These are phyloP conservation scores for Hyles euphorbiae DNA, from an alignment of 1,140 invertebrate genomes.

Conservation along the genomic window DNA sequence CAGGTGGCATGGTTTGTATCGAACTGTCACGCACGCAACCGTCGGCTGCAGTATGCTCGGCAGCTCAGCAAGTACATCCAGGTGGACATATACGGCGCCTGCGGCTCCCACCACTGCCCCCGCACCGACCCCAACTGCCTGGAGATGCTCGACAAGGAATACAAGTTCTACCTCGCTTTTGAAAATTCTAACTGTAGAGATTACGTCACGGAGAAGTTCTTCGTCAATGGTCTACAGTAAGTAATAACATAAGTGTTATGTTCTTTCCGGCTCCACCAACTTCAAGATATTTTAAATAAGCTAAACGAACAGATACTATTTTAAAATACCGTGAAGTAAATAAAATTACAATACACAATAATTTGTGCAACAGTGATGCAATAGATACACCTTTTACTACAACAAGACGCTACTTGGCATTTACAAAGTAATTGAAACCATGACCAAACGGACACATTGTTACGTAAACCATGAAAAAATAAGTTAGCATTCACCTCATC, in stretches of 20 bases:
- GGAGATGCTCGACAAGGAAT: constrained; percentile 93
- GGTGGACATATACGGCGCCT: constrained; percentile 96
- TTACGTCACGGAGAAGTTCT: constrained; percentile 98
- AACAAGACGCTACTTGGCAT: no score
- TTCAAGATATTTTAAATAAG: background rate
- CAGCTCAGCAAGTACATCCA: constrained; percentile 90
- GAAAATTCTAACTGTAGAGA: constrained; percentile 98
- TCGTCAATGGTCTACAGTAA: constrained; percentile 93
- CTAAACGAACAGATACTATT: no score
- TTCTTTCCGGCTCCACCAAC: no score
- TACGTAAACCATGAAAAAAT: no score
- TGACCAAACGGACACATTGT: no score
- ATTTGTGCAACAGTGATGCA: no score
- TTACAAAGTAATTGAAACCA: no score
- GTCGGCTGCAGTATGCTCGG: constrained; percentile 90
- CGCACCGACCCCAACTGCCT: constrained; percentile 90
- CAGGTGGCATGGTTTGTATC: constrained; percentile 98
- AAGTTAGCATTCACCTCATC: no score
- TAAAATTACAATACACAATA: no score
- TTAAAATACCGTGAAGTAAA: no score
- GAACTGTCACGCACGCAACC: constrained; percentile 94
- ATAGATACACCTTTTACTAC: no score
- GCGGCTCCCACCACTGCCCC: constrained; percentile 90
- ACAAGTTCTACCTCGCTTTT: constrained; percentile 98
- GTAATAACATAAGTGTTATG: constrained; percentile 25